Evolutionary conservation across 2,113 vertebrate species (phyloP), one percentile per base, ranked within the genome.

Genomic region (Apistogramma diplotaenia): DNA sequence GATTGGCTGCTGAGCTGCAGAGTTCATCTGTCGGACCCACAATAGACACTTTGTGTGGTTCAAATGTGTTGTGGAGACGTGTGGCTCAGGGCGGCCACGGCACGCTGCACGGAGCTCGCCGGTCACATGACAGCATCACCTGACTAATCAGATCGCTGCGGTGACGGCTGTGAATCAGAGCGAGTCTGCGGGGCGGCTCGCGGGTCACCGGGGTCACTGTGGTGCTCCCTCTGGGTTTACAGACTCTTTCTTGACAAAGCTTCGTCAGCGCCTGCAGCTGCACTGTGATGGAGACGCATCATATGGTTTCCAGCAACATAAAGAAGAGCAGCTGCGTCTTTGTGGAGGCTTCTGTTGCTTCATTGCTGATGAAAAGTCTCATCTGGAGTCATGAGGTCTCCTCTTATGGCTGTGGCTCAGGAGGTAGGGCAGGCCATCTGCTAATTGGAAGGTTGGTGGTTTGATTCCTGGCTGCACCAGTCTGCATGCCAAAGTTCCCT

Each of bases 1-100:
- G 61, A 91, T 86, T 90, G 88, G 85, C 60, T 71, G 23, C 56
- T 23, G 19, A 35, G 61, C 21, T 53, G 16, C 40, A 27, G 43
- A 51, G 2, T 9, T 23, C n/a, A 54, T 18, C n/a, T 35, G 53
- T 55, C 27, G 40, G 7, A 85, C 29, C 72, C 61, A 85, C 62
- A 90, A 58, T 73, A 18, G 2, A 13, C 31, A 59, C 31, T 53
- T 35, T 88, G 78, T 85, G 59, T 40, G 12, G 15, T 54, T 12
- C 37, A 60, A 59, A 62, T 61, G 5, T 55, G 33, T 18, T n/a
- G 19, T 21, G 65, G 46, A 62, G 21, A 71, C 1, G 21, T 18
- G 23, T 31, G 6, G 53, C 67, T 58, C 8, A 0, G 43, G 74
- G 61, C 25, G 13, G 25, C 19, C 31, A 21, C n/a, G 4, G 31